Evolutionary conservation across 2,113 vertebrate genomes (phyloP).

Genomic region (Oxyruncus cristatus): DNA sequence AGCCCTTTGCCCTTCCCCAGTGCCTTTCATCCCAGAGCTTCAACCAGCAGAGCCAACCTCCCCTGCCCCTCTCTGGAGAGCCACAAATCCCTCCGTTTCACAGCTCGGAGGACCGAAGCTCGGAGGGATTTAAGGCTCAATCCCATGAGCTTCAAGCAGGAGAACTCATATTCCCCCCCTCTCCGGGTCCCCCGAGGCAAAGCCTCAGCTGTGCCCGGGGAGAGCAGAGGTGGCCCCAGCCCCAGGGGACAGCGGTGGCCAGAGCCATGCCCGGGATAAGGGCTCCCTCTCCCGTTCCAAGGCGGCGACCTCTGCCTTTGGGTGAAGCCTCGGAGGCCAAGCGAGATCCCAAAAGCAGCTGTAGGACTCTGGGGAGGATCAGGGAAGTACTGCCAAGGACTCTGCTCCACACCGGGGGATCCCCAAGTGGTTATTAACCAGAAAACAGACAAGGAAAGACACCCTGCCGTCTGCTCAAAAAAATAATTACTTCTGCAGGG

Average conservation of each 20-base stretch:
- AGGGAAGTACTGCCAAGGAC: background rate
- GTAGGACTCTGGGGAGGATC: fast-evolving
- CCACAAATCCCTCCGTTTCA: background rate
- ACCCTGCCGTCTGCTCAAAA: too few relatives aligned
- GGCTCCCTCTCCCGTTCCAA: slow-evolving; percentile 35
- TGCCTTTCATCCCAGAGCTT: background rate
- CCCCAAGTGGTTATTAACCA: background rate
- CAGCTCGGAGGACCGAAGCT: background rate
- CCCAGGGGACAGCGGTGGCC: background rate
- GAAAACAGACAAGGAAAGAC: fast-evolving
- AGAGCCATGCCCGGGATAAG: background rate
- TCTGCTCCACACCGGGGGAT: background rate
- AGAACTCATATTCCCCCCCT: fast-evolving
- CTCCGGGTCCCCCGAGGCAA: fast-evolving
- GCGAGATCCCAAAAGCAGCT: fast-evolving
- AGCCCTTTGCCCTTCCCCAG: background rate
- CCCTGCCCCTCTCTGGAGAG: background rate
- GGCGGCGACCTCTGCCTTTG: background rate
- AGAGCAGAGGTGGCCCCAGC: background rate
- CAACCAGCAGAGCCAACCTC: background rate
- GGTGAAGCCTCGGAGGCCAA: background rate
- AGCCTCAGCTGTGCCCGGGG: fast-evolving
- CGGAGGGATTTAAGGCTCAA: background rate
- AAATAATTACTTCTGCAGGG: fast-evolving
- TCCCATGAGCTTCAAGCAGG: background rate